Evolutionary conservation across 30 jellyfish, hydroid and myxozoan genomes (phyloP).

Genomic region (Chrysaora quinquecirrha): DNA sequence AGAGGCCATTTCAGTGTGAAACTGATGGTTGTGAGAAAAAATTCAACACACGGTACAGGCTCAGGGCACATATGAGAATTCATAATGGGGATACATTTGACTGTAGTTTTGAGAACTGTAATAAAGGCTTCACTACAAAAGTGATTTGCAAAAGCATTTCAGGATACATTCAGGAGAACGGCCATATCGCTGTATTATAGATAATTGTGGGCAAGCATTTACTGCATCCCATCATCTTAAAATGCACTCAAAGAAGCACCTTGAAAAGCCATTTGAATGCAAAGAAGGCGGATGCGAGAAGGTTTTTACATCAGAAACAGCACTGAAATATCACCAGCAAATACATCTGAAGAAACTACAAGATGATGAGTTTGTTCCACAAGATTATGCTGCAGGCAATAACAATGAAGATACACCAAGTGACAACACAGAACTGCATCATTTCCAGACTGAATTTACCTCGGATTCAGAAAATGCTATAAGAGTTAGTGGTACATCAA

Average conservation of each 20-base stretch:
- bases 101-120: conserved; percentile 78
- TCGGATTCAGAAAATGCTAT: conserved; percentile 43
- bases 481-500: conserved; percentile 68
- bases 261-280: conserved; percentile 88
- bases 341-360: conserved; percentile 44
- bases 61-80: conserved; percentile 84
- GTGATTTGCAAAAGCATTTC: conserved; percentile 87
- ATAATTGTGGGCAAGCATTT: conserved; percentile 76
- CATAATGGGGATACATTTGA: conserved; percentile 87
- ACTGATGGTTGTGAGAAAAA: conserved; percentile 84
- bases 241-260: conserved; percentile 74
- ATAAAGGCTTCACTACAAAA: conserved; percentile 87
- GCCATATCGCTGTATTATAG: conserved; percentile 82
- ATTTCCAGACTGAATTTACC: conserved; percentile 57
- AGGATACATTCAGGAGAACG: conserved; percentile 92
- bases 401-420: not conserved
- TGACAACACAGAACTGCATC: conserved; percentile 37
- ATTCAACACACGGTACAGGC: conserved; percentile 81
- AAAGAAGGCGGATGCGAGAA: conserved; percentile 78
- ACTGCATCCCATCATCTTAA: conserved; percentile 87
- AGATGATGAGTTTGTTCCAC: conserved; percentile 41
- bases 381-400: not conserved
- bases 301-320: conserved; percentile 75
- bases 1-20: conserved; percentile 84
- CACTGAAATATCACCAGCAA: conserved; percentile 60